These are phyloP conservation scores for Atractosteus spatula DNA, from an alignment of 2,113 vertebrate genomes.

Conservation along the genomic window DNA sequence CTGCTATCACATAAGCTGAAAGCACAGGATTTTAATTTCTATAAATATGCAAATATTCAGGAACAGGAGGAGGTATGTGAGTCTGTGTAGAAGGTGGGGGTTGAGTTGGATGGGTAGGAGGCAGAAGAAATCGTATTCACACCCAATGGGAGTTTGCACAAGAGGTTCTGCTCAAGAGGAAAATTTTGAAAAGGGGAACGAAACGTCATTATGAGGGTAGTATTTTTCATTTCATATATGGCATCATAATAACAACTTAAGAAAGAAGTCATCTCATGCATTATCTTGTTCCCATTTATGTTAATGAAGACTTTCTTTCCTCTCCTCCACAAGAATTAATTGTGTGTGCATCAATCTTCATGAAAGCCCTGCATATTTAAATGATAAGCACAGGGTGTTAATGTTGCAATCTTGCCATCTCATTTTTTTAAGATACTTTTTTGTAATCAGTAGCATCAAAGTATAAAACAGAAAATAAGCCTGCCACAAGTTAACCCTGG, in stretches of 20 bases:
- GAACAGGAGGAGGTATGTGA: conserved; percentile 43
- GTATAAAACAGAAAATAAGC: conserved; percentile 33
- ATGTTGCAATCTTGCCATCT: conserved; percentile 63
- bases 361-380: conserved; percentile 27
- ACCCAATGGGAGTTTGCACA: neutral
- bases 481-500: conserved; percentile 29
- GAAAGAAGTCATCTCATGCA: conserved; percentile 10
- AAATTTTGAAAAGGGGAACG: neutral
- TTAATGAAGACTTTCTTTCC: neutral
- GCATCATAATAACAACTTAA: conserved; percentile 11
- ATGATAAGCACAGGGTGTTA: conserved; percentile 44
- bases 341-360: conserved; percentile 14
- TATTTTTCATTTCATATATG: conserved; percentile 13
- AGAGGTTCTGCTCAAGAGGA: neutral
- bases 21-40: conserved; percentile 32
- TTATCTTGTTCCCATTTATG: conserved; percentile 14
- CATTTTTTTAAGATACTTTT: conserved; percentile 65
- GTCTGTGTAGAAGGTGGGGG: conserved; percentile 13
- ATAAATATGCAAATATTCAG: conserved; percentile 33
- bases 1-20: neutral
- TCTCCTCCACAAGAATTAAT: conserved; percentile 3
- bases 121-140: neutral
- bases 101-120: neutral
- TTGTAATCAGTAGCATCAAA: conserved; percentile 66
- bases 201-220: conserved; percentile 8